Conservation (phyloP, 2,113 vertebrate species). For the Oncorhynchus tshawytscha region DNA sequence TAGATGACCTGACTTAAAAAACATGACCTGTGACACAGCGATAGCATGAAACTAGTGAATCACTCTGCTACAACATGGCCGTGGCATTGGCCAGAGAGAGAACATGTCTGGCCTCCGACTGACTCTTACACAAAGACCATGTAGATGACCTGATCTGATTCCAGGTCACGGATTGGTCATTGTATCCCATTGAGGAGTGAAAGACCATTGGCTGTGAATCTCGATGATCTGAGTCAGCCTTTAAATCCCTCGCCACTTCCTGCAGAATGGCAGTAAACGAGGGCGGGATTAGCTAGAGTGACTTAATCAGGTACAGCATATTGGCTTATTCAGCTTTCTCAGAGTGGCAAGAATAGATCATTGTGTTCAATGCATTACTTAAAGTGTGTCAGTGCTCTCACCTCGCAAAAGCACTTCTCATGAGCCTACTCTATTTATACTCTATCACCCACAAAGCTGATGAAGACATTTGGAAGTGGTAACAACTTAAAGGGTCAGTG, state of each 20-base stretch:
- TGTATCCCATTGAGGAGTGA: not conserved
- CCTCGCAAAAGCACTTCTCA: not conserved
- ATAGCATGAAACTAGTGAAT: slow-evolving; percentile 6
- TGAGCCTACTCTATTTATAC: slow-evolving; percentile 10
- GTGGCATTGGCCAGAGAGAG: too few species aligned
- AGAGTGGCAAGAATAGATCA: slow-evolving; percentile 18
- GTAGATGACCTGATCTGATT: not conserved
- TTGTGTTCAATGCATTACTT: not conserved
- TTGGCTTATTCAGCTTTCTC: slow-evolving; percentile 60
- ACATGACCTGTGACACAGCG: slow-evolving; percentile 32
- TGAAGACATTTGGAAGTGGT: not conserved
- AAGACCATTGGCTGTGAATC: not conserved
- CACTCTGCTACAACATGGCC: not conserved
- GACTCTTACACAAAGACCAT: too few species aligned
- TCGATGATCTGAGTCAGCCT: slow-evolving; percentile 28
- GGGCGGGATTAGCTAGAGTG: slow-evolving; percentile 52
- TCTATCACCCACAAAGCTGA: not conserved
- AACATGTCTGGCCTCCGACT: not conserved
- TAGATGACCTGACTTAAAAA: slow-evolving; percentile 26
- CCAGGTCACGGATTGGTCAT: not conserved
- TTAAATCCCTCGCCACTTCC: slow-evolving; percentile 54
- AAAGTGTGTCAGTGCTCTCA: not conserved
- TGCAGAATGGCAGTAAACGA: slow-evolving; percentile 37
- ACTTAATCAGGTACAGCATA: slow-evolving; percentile 69
- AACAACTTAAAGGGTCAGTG: too few species aligned